Conservation (phyloP, 2,797 vertebrate genomes). For the Geotria australis region DNA sequence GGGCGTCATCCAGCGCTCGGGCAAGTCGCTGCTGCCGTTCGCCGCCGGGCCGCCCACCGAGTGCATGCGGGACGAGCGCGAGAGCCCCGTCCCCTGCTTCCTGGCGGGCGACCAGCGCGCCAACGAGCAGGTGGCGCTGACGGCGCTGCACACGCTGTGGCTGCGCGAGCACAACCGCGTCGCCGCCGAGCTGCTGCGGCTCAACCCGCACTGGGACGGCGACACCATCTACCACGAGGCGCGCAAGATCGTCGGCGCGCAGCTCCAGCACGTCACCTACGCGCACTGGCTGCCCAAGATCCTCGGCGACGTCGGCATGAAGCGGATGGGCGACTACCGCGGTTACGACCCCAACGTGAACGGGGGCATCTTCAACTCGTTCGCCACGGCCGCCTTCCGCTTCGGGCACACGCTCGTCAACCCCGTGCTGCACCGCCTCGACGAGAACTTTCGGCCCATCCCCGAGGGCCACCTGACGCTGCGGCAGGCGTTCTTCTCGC, state of each 20-base stretch:
- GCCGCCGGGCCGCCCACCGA: constrained; percentile 74
- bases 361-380: constrained; percentile 50
- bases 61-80: constrained; percentile 82
- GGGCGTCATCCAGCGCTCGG: constrained; percentile 71
- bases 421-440: constrained; percentile 54
- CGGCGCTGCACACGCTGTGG: constrained; percentile 85
- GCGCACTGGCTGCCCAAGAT: constrained; percentile 87
- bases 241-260: constrained; percentile 70
- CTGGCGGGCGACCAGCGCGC: constrained; percentile 79
- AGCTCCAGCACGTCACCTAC: constrained; percentile 94
- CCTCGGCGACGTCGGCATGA: constrained; percentile 58
- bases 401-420: constrained; percentile 93
- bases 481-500: constrained; percentile 90
- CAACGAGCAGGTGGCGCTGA: constrained; percentile 75
- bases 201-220: constrained; percentile 94
- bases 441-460: constrained; percentile 55
- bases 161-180: constrained; percentile 87
- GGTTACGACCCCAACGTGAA: constrained; percentile 70
- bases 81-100: constrained; percentile 92
- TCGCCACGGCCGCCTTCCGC: constrained; percentile 81
- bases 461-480: constrained; percentile 64
- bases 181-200: constrained; percentile 42
- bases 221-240: constrained; percentile 91
- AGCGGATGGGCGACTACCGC: constrained; percentile 41
- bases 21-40: constrained; percentile 80